Evolutionary conservation across 2,113 vertebrate species (phyloP).

Genomic region (Siniperca knerii): DNA sequence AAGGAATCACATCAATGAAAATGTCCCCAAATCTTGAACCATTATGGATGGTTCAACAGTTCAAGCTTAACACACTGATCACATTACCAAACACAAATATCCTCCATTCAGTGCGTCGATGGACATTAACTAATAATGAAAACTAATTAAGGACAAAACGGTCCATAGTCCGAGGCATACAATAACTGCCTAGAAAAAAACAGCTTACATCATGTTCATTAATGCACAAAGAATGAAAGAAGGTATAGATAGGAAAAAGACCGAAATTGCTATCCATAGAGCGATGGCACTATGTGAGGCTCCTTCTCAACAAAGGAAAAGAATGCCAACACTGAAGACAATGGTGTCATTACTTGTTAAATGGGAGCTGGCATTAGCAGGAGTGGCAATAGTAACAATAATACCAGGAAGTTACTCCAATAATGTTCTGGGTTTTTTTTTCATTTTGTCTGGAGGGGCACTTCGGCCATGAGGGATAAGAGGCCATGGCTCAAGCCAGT

Average conservation of each 20-base stretch:
- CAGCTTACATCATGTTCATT: background rate
- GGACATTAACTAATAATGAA: background rate
- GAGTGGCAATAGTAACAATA: background rate
- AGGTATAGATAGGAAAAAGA: background rate
- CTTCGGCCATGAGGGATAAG: background rate
- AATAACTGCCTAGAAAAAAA: background rate
- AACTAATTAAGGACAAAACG: background rate
- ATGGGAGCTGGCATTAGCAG: background rate
- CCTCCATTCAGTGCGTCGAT: background rate
- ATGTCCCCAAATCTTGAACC: too few species aligned
- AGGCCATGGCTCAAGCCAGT: background rate
- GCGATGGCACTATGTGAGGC: background rate
- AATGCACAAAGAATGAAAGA: background rate
- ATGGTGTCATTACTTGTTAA: background rate
- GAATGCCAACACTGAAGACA: background rate
- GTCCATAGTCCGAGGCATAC: background rate
- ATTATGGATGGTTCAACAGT: too few species aligned
- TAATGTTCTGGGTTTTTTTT: background rate
- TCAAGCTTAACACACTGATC: too few species aligned
- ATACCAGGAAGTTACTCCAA: background rate
- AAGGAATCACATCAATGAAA: too few species aligned
- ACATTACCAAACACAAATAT: too few species aligned
- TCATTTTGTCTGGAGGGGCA: background rate
- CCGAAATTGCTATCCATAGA: too few species aligned
- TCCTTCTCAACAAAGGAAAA: background rate